Percentiles rank a stretch among this genome's conserved stretches.
These are phyloP conservation scores for Diplosoma virens DNA, from an alignment of 23 tunicate species.

Conservation along the genomic window DNA sequence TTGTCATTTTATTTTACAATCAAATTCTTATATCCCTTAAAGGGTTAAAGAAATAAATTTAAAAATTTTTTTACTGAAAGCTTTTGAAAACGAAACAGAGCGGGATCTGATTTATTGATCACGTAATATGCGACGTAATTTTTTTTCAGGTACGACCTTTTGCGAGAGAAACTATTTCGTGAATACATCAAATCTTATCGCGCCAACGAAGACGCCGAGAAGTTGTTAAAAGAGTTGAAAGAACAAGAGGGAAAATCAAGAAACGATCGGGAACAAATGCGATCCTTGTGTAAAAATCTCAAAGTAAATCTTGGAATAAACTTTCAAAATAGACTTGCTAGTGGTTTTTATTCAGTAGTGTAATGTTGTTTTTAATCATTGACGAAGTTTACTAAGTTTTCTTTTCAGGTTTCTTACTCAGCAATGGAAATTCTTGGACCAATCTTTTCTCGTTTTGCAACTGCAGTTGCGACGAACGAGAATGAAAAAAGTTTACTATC, in stretches of 20 bases:
- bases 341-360: too few relatives aligned
- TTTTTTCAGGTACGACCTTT: conserved; percentile 48
- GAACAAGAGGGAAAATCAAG: conserved; percentile 31
- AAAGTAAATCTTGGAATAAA: conserved; percentile 10
- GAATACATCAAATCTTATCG: conserved; percentile 1
- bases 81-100: too few relatives aligned
- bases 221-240: conserved; percentile 23
- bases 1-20: too few relatives aligned
- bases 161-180: conserved; percentile 42
- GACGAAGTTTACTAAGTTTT: too few relatives aligned
- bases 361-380: too few relatives aligned
- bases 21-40: too few relatives aligned
- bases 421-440: conserved; percentile 48
- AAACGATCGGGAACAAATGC: neutral
- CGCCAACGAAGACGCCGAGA: conserved; percentile 1
- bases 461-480: neutral
- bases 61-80: too few relatives aligned
- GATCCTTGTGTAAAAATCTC: conserved; percentile 4
- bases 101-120: too few relatives aligned
- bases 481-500: conserved; percentile 11
- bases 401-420: conserved; percentile 32
- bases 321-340: too few relatives aligned
- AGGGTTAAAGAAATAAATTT: too few relatives aligned
- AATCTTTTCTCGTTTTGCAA: conserved; percentile 18
- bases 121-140: too few relatives aligned